These are phyloP conservation scores for Scylla paramamosain DNA, from an alignment of 1,140 invertebrate genomes.

Conservation along the genomic window DNA sequence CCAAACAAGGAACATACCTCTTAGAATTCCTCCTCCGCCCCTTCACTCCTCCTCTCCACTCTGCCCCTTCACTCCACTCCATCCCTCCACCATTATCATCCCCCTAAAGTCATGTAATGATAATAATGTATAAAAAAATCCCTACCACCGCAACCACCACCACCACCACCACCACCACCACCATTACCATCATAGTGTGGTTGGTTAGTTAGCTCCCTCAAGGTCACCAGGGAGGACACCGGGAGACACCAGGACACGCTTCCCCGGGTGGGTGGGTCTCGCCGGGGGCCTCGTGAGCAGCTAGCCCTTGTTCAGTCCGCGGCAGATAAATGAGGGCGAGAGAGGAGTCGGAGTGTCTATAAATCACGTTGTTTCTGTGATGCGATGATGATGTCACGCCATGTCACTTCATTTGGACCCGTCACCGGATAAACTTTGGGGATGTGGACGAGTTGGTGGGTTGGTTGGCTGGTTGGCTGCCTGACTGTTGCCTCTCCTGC, in stretches of 20 bases:
- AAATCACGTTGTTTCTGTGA: constrained; percentile 60
- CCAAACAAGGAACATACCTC: background rate
- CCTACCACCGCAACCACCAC: too few relatives aligned
- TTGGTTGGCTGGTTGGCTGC: background rate
- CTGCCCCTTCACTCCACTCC: background rate
- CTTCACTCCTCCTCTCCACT: too few relatives aligned
- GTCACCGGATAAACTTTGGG: constrained; percentile 60
- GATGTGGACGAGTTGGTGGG: constrained; percentile 29
- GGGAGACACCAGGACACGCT: background rate
- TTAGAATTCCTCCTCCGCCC: too few relatives aligned
- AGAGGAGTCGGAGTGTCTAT: constrained; percentile 38
- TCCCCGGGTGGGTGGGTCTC: background rate
- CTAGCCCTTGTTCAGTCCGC: background rate
- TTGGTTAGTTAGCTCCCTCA: too few relatives aligned
- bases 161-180: too few relatives aligned
- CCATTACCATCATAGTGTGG: too few relatives aligned
- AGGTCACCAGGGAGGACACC: too few relatives aligned
- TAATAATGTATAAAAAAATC: too few relatives aligned
- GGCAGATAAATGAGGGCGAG: constrained; percentile 44
- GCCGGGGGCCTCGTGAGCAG: background rate
- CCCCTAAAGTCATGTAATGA: too few relatives aligned
- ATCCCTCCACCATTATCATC: background rate
- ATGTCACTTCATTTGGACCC: constrained; percentile 57
- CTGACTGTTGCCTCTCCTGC: background rate
- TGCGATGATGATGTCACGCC: constrained; percentile 56